Evolutionary conservation across 64 coral and sea anemone species (phyloP).

Genomic region (Montipora sp.): DNA sequence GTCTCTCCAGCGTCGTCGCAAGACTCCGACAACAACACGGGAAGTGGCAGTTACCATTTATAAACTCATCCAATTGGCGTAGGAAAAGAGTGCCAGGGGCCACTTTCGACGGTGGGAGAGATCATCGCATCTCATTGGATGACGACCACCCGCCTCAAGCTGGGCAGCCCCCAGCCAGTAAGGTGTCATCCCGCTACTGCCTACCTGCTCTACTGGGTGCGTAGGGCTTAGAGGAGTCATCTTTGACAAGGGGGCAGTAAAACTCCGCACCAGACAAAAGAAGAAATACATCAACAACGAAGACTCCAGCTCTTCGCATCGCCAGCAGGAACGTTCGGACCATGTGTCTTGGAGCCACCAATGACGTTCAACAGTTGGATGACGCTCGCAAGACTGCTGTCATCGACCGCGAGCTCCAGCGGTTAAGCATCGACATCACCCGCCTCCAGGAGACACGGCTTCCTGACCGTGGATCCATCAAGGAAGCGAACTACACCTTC

Average conservation of each 20-base stretch:
- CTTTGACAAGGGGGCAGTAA: no score
- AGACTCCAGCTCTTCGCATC: neutral
- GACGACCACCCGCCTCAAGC: neutral
- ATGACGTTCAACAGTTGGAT: neutral
- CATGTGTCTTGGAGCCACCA: neutral
- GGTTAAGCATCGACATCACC: neutral
- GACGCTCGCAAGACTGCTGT: neutral
- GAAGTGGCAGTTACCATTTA: no score
- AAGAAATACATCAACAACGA: neutral
- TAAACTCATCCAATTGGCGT: no score
- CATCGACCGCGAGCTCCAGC: neutral
- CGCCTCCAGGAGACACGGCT: neutral
- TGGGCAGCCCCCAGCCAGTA: neutral
- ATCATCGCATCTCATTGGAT: neutral
- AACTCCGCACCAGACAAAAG: neutral
- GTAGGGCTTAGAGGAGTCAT: neutral
- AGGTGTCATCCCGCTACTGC: neutral
- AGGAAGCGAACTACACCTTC: no score
- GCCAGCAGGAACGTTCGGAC: neutral
- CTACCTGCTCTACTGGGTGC: neutral
- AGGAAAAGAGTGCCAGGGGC: no score
- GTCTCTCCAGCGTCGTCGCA: no score
- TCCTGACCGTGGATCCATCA: no score
- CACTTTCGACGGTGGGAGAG: neutral
- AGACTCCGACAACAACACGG: no score